phyloP scores from a whole-genome alignment of 2,113 vertebrate species.

The Seriola quinqueradiata region DNA sequence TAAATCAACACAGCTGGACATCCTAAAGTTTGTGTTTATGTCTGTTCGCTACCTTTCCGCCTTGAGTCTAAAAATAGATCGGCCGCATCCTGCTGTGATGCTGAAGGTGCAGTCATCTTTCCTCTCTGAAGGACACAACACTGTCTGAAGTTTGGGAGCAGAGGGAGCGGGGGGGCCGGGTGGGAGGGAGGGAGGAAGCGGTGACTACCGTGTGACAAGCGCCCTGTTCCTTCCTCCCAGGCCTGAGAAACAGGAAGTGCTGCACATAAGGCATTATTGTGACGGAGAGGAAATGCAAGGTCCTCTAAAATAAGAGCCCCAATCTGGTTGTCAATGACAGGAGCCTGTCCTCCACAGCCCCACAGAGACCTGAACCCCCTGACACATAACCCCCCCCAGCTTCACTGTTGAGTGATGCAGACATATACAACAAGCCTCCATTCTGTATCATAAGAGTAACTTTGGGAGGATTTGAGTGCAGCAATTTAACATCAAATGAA shows the following conservation, averaged over 20 bases:
- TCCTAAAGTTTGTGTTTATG: slow-evolving; percentile 85
- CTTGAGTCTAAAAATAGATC: slow-evolving; percentile 75
- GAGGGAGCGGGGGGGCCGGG: slow-evolving; percentile 28
- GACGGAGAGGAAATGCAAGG: slow-evolving; percentile 87
- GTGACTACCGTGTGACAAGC: slow-evolving; percentile 87
- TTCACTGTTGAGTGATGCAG: slow-evolving; percentile 52
- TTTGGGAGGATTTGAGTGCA: neutral
- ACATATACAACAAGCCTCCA: slow-evolving; percentile 20
- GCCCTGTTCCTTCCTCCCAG: slow-evolving; percentile 83
- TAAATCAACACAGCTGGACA: slow-evolving; percentile 82
- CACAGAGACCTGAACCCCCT: slow-evolving; percentile 51
- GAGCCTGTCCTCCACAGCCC: slow-evolving; percentile 70
- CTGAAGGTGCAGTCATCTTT: slow-evolving; percentile 82
- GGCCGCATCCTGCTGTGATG: slow-evolving; percentile 79
- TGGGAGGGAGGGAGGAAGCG: slow-evolving; percentile 71
- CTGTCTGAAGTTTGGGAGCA: slow-evolving; percentile 79
- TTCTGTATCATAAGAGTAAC: neutral
- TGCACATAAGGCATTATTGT: slow-evolving; percentile 86
- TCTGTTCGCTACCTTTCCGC: slow-evolving; percentile 82
- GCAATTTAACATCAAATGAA: slow-evolving; percentile 15
- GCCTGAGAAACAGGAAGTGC: slow-evolving; percentile 87
- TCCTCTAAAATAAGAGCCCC: slow-evolving; percentile 83
- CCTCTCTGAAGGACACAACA: slow-evolving; percentile 81
- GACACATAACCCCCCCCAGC: neutral
- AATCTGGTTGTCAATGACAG: slow-evolving; percentile 82